These are phyloP conservation scores for Drosophila albomicans DNA, from an alignment of 1,140 invertebrate genomes.

Conservation along the genomic window DNA sequence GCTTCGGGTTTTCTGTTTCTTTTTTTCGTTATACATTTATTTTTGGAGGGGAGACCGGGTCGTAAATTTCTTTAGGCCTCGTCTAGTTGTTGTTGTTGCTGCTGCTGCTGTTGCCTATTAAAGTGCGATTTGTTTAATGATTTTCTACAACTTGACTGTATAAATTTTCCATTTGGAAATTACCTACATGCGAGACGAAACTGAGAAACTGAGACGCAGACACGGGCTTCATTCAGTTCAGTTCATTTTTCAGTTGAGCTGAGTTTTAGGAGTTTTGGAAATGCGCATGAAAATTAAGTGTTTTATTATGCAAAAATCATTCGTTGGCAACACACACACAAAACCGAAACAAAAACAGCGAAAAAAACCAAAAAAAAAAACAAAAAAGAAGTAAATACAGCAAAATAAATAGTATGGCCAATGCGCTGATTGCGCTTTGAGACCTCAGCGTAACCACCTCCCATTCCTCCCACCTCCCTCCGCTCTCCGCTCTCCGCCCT, in stretches of 20 bases:
- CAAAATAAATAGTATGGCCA: slow-evolving; percentile 35
- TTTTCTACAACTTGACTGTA: slow-evolving; percentile 79
- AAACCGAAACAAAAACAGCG: slow-evolving; percentile 2
- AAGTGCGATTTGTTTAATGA: slow-evolving; percentile 84
- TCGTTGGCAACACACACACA: slow-evolving; percentile 40
- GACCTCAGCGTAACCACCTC: slow-evolving; percentile 32
- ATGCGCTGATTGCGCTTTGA: slow-evolving; percentile 69
- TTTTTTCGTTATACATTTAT: slow-evolving; percentile 16
- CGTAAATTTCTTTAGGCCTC: slow-evolving; percentile 74
- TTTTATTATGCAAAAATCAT: slow-evolving; percentile 83
- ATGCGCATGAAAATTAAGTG: slow-evolving; percentile 83
- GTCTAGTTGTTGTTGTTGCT: slow-evolving; percentile 38
- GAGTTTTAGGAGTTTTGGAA: slow-evolving; percentile 65
- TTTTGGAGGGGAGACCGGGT: slow-evolving; percentile 48
- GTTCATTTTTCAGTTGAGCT: slow-evolving; percentile 29
- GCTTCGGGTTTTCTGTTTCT: slow-evolving; percentile 35
- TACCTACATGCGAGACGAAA: slow-evolving; percentile 64
- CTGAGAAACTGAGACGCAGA: slow-evolving; percentile 25
- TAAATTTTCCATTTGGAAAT: slow-evolving; percentile 81
- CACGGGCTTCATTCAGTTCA: slow-evolving; percentile 9
- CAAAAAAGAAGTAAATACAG: slow-evolving; percentile 5
- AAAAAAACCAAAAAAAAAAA: slow-evolving; percentile 6
- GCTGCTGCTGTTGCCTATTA: slow-evolving; percentile 73
- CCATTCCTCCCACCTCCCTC: background rate
- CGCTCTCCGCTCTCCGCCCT: background rate